Conservation (phyloP, 1,140 invertebrate genomes). For the Drosophila miranda region DNA sequence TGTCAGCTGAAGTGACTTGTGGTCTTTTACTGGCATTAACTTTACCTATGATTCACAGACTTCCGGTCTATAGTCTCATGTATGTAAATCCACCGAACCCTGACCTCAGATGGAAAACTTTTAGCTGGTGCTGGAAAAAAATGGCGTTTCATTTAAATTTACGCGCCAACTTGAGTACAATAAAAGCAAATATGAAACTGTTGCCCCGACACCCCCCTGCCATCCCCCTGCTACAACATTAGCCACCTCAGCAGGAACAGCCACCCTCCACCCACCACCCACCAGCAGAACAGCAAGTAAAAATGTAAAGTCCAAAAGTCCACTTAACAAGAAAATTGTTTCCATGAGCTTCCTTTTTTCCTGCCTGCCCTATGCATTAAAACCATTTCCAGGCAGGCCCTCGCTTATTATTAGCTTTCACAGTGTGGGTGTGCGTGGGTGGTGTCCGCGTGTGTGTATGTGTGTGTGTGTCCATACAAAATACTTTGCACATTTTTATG, state of each 20-base stretch:
- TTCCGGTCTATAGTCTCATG: slow-evolving; percentile 32
- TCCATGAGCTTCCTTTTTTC: slow-evolving; percentile 28
- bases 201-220: no score
- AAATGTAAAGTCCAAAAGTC: slow-evolving; percentile 58
- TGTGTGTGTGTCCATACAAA: slow-evolving; percentile 25
- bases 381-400: slow-evolving; percentile 44
- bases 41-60: slow-evolving; percentile 35
- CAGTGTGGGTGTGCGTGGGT: slow-evolving; percentile 18
- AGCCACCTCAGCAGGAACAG: slow-evolving; percentile 10
- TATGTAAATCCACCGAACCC: slow-evolving; percentile 25
- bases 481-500: slow-evolving; percentile 74
- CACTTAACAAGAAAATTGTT: slow-evolving; percentile 67
- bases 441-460: not conserved
- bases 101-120: slow-evolving; percentile 27
- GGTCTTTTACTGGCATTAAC: slow-evolving; percentile 11
- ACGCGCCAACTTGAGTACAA: slow-evolving; percentile 59
- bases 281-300: slow-evolving; percentile 6
- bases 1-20: slow-evolving; percentile 9
- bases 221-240: no score
- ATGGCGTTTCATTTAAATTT: slow-evolving; percentile 62
- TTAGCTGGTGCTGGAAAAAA: slow-evolving; percentile 24
- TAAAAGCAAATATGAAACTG: slow-evolving; percentile 61
- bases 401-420: slow-evolving; percentile 48
- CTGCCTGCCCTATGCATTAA: slow-evolving; percentile 46
- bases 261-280: no score